phyloP scores from a whole-genome alignment of 2,113 vertebrate species.

The Poeciliopsis turrubarensis region DNA sequence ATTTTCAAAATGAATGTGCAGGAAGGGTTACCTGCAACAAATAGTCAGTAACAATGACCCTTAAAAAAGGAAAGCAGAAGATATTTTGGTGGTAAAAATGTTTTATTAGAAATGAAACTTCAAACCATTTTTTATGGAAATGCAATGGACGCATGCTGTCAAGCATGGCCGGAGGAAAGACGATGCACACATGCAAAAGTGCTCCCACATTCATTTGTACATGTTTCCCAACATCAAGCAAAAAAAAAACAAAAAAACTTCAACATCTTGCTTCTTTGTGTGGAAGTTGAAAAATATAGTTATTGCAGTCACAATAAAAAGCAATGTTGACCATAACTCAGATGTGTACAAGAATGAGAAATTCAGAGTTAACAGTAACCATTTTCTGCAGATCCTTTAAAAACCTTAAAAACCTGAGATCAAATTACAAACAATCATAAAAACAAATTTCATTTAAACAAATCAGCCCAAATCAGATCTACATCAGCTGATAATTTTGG shows the following conservation, averaged over 20 bases:
- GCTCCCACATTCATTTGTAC: not conserved
- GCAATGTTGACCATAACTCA: not conserved
- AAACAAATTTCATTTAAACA: not conserved
- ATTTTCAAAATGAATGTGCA: not conserved
- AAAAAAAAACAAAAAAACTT: not conserved
- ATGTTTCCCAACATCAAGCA: not conserved
- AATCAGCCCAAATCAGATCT: not conserved
- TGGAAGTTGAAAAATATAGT: not conserved
- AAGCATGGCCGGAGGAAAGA: not conserved
- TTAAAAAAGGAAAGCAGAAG: not conserved
- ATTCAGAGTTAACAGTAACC: not conserved
- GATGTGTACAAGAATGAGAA: not conserved
- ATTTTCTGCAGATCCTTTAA: not conserved
- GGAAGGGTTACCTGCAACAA: not conserved
- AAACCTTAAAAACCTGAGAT: not conserved
- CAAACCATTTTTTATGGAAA: not conserved
- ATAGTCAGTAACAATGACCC: not conserved
- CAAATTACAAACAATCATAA: not conserved
- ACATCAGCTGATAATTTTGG: not conserved
- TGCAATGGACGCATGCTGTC: not conserved
- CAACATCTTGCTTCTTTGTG: not conserved
- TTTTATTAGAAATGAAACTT: not conserved
- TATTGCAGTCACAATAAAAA: not conserved
- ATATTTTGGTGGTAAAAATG: not conserved
- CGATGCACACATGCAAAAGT: not conserved